These are phyloP conservation scores for Formica exsecta DNA, from an alignment of 1,140 invertebrate genomes.

Conservation along the genomic window DNA sequence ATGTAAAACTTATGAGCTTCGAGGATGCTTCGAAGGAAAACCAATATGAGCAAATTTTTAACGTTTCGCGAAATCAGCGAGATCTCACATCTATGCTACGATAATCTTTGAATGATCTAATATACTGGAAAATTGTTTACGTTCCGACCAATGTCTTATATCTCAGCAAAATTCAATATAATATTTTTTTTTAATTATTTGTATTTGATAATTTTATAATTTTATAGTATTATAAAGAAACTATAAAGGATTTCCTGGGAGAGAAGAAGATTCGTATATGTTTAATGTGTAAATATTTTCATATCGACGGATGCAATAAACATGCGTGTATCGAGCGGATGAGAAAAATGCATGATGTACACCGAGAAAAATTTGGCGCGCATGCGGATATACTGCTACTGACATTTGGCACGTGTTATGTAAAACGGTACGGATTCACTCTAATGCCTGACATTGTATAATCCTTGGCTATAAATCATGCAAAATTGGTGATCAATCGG, in stretches of 20 bases:
- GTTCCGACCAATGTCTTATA: not conserved
- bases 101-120: not conserved
- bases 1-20: constrained; percentile 30
- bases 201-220: not conserved
- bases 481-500: constrained; percentile 45
- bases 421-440: constrained; percentile 45
- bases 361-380: not conserved
- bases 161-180: not conserved
- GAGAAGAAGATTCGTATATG: not conserved
- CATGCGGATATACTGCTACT: not conserved
- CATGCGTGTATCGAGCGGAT: not conserved
- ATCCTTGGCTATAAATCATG: constrained; percentile 47
- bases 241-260: too few relatives aligned
- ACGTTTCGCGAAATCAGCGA: not conserved
- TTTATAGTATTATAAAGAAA: not conserved
- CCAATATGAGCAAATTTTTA: not conserved
- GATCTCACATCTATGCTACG: not conserved
- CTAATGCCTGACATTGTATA: constrained; percentile 46
- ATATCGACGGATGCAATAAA: not conserved
- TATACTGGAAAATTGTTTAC: not conserved
- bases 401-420: constrained; percentile 34
- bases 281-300: not conserved
- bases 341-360: not conserved
- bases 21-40: not conserved
- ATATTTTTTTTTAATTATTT: not conserved